Evolutionary conservation across 2,888 invertebrate genomes (phyloP), one percentile per base, ranked within the genome.

Genomic region (Tetranychus piercei): DNA sequence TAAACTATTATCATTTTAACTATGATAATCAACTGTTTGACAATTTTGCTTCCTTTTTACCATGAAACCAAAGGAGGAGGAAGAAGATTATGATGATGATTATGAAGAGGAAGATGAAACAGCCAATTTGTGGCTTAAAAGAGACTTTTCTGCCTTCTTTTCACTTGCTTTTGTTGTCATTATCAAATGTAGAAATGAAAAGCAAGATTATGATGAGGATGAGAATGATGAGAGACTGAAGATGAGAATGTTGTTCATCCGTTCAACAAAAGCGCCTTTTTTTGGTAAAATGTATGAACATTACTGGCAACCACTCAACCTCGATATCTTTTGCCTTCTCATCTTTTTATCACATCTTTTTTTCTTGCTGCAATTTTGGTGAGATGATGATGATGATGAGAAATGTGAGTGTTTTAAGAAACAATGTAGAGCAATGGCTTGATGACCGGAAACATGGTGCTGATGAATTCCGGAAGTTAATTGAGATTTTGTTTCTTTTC

Each of bases 311-410:
- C 55, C 55, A 55, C 55, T 55, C 55, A 55, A 55, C 55, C 55
- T 69, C 69, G 8, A 23, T 23, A 69, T 69, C 69, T 22, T 22
- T 69, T 22, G 18, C 9, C n/a, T 69, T 22, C 15, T 34, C 22
- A n/a, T 67, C 22, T 67, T 22, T n/a, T 67, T 67, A 11, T 67
- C 67, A 18, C 67, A 18, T 67, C 67, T 67, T n/a, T 22, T n/a
- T 5, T 22, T n/a, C 1, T 8, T 23, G 11, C 34, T 55, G 55
- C 15, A 55, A 55, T 55, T 55, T 55, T 55, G 55, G 55, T 6
- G 15, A 45, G 45, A 45, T 45, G 55, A 55, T 55, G 55, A 55
- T 55, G 9, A 15, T 55, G 9, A 15, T 55, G 55, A 15, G 15
- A 55, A 15, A 55, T 15, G 55, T 55, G 9, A 15, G 55, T 55